Evolutionary conservation across 2,113 vertebrate species (phyloP), one percentile per base, ranked within the genome.

Genomic region (Heptranchias perlo): DNA sequence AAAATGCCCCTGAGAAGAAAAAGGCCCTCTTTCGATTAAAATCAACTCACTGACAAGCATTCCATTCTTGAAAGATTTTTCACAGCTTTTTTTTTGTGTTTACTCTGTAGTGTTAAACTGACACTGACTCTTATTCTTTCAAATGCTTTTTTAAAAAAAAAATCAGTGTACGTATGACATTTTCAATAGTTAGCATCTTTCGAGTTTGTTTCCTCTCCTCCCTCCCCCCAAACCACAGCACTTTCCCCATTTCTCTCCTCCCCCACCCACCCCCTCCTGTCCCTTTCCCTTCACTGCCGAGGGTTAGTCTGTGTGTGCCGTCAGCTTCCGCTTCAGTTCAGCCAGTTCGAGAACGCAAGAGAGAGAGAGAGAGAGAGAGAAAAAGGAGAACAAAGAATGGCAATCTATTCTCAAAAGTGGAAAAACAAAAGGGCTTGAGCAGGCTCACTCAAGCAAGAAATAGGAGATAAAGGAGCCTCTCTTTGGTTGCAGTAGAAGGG

Each of bases 371-470:
- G 96, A 96, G 96, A 47, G 92, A 94, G 73, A 95, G 73, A 96
- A 97, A 97, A 97, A 96, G 96, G 97, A 97, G 97, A 98, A 98
- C 98, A 99, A 98, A 98, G 98, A 98, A 97, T 97, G 97, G 98
- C 98, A 98, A 98, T 98, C 98, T 98, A 98, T 95, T 95, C 94
- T 95, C 94, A 67, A 95, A 95, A 67, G 44, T 98, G 98, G 98
- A 98, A 98, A 98, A 98, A 98, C 98, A 99, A 98, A 99, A 98
- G 98, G 97, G 97, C 97, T 97, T 97, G 98, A 97, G 97, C 97
- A 96, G 97, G 97, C 98, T 98, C 98, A 99, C 97, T 98, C 98
- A 99, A 99, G 98, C 98, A 99, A 98, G 98, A 97, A 98, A 97
- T 97, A 98, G 97, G 98, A 98, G 98, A 98, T 98, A 98, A 98